A percentile compares a stretch with the other conserved stretches of the same genome.
Conservation (phyloP, 2,888 invertebrate genomes). For the Cenopis cana region DNA sequence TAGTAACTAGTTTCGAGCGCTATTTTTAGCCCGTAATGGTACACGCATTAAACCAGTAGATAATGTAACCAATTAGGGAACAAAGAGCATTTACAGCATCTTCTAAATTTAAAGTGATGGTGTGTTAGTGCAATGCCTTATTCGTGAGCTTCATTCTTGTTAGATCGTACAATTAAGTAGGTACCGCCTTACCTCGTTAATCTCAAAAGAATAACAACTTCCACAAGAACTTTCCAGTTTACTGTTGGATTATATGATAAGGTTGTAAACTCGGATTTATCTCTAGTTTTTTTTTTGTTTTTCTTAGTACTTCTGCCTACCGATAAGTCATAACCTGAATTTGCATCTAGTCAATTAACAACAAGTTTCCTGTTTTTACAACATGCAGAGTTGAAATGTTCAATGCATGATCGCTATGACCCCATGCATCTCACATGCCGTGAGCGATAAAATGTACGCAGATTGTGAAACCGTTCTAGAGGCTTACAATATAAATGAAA, state of each 20-base stretch:
- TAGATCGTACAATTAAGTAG: not conserved
- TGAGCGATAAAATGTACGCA: conserved; percentile 15
- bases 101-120: conserved; percentile 19
- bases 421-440: conserved; percentile 22
- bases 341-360: not conserved
- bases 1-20: conserved; percentile 27
- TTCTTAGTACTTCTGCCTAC: not conserved
- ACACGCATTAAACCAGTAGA: conserved; percentile 30
- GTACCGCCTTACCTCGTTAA: not conserved
- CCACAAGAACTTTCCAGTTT: not conserved
- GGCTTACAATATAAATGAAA: conserved; percentile 14
- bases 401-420: conserved; percentile 23
- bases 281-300: not conserved
- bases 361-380: not conserved
- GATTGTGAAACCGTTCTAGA: conserved; percentile 15
- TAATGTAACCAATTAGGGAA: conserved; percentile 41
- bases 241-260: not conserved
- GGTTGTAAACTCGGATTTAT: not conserved
- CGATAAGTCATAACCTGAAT: not conserved
- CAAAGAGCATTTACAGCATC: conserved; percentile 27
- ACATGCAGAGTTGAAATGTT: conserved; percentile 15
- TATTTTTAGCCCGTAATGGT: conserved; percentile 36
- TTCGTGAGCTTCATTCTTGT: conserved; percentile 11
- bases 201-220: not conserved
- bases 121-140: conserved; percentile 6